Base-by-base conservation (phyloP, 2,888 invertebrate genomes). In the Eilema sororculum region DNA sequence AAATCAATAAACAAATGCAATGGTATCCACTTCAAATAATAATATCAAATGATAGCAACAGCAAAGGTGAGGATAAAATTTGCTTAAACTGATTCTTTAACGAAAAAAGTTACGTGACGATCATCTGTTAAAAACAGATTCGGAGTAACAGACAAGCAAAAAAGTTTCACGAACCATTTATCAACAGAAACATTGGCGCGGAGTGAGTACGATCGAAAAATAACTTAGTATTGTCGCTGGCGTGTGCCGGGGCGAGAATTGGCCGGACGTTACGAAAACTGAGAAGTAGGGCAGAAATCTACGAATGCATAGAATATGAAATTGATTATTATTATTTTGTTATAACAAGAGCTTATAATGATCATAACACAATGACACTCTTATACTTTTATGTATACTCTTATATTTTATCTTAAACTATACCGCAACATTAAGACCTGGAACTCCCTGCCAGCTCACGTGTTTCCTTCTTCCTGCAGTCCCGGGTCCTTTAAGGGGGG, bases 151-250 rank as follows among this genome's bases (percentile, higher is more conserved):
- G 67, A 46, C 74, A 71, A 81, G 78, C 73, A 69, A 66, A 74
- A n/a, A 81, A 79, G 65, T 77, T 76, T 61, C 76, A 68, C 52
- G 72, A 75, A 78, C 70, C 70, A 73, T 74, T 82, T 83, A 80
- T 79, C 77, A 73, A 67, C 73, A 77, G 75, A 77, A 80, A 71
- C 72, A 76, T 74, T 73, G 74, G 74, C 71, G 80, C 78, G 80
- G 83, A 81, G 81, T 85, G 84, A 80, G 84, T 82, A 83, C 79
- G 84, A 86, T 86, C 83, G 85, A 85, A 83, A 82, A 82, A 87
- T 87, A 87, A 87, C 84, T 87, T 83, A 79, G 83, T 86, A 86
- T 85, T 84, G 87, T 80, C 76, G 66, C 74, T 67, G 60, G n/a
- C 56, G 67, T 30, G 65, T 8, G 52, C n/a, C n/a, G 61, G 65